phyloP scores from a whole-genome alignment of 2,888 invertebrate genomes.

The Catocala nupta region DNA sequence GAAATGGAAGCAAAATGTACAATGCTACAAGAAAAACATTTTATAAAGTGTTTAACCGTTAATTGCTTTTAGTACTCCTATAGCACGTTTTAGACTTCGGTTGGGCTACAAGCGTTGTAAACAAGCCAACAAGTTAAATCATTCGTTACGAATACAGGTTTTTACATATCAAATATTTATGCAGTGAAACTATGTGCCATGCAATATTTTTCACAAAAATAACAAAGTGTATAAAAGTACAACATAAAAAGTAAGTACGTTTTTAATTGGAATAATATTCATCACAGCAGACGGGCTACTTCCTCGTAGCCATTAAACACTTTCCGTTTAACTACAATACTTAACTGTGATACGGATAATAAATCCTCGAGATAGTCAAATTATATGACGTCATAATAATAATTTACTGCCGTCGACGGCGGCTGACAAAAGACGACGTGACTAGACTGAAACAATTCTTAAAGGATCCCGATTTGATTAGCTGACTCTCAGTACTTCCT shows the following conservation, averaged over 20 bases:
- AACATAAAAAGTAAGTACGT: too few species aligned
- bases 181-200: too few species aligned
- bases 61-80: conserved; percentile 12
- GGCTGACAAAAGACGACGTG: conserved; percentile 49
- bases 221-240: too few species aligned
- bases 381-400: conserved; percentile 51
- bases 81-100: not conserved
- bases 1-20: not conserved
- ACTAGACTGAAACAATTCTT: conserved; percentile 44
- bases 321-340: conserved; percentile 22
- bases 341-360: conserved; percentile 38
- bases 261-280: too few species aligned
- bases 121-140: too few species aligned
- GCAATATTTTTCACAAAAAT: too few species aligned
- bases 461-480: conserved; percentile 51
- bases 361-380: conserved; percentile 48
- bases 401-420: conserved; percentile 42
- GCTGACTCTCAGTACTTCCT: conserved; percentile 34
- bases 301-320: conserved; percentile 32
- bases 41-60: not conserved
- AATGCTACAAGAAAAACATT: not conserved
- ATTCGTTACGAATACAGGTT: too few species aligned
- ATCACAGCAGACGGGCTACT: too few species aligned
- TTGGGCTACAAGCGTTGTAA: not conserved
- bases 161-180: too few species aligned